A percentile compares a stretch with the other conserved stretches of the same genome.
These are phyloP conservation scores for Koerneria pararmatus DNA, from an alignment of 2,888 invertebrate species.

Conservation along the genomic window DNA sequence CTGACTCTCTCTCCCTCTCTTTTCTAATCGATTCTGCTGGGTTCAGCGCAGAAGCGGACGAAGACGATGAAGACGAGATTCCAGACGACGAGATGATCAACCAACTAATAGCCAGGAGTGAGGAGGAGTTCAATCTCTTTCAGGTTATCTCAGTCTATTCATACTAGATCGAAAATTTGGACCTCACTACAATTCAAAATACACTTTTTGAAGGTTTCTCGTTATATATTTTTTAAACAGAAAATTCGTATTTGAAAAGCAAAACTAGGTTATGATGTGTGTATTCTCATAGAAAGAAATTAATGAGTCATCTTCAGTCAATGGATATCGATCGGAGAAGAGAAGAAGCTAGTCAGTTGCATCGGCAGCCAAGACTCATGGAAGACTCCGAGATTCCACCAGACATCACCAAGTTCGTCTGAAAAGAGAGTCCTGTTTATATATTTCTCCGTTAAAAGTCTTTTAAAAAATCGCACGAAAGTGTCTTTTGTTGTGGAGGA, in stretches of 20 bases:
- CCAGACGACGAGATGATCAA: constrained; percentile 98
- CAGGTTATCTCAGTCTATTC: constrained; percentile 69
- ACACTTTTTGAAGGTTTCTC: too few species aligned
- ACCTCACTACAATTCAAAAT: neutral
- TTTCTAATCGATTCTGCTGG: neutral
- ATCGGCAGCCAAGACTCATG: constrained; percentile 77
- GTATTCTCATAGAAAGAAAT: too few species aligned
- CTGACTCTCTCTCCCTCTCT: constrained; percentile 5
- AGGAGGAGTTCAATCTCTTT: constrained; percentile 88
- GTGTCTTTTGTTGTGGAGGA: too few species aligned
- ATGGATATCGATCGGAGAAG: constrained; percentile 85
- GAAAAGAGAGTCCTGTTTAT: constrained; percentile 23
- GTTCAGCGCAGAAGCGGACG: constrained; percentile 34
- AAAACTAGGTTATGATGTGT: too few species aligned
- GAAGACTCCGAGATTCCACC: constrained; percentile 89
- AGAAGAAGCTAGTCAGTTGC: constrained; percentile 64
- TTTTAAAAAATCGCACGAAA: constrained; percentile 27
- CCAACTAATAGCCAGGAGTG: constrained; percentile 92
- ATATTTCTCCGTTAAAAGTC: constrained; percentile 25
- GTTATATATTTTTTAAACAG: too few species aligned
- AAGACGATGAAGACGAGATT: constrained; percentile 79
- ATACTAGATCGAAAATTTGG: neutral
- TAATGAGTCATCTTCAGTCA: too few species aligned
- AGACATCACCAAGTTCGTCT: constrained; percentile 67
- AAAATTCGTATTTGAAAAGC: too few species aligned